Conservation (phyloP, 2,888 invertebrate species). For the Galerucella pusilla region DNA sequence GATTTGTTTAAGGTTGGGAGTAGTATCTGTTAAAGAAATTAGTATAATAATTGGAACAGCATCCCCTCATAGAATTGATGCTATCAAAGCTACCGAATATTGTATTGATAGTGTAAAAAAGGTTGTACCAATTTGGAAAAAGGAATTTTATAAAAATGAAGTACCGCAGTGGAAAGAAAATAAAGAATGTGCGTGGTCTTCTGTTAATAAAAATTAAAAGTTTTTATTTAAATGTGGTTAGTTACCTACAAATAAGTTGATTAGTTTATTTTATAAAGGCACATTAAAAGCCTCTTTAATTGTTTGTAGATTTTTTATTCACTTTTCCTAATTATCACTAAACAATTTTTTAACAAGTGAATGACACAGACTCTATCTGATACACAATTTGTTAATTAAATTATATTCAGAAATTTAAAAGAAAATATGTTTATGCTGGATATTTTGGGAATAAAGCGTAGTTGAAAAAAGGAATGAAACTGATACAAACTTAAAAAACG, state of each 20-base stretch:
- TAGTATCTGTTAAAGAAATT: slow-evolving; percentile 85
- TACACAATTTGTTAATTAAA: too few species aligned
- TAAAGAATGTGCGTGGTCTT: slow-evolving; percentile 83
- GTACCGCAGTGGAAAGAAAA: slow-evolving; percentile 83
- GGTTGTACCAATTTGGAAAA: slow-evolving; percentile 95
- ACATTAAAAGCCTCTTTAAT: slow-evolving; percentile 1
- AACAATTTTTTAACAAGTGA: too few species aligned
- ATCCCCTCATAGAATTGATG: slow-evolving; percentile 86
- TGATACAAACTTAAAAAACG: too few species aligned
- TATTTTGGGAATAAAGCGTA: too few species aligned
- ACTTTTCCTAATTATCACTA: background rate
- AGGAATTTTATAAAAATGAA: slow-evolving; percentile 81
- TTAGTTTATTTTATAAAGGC: slow-evolving; percentile 5
- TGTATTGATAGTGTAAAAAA: slow-evolving; percentile 89
- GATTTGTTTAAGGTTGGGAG: slow-evolving; percentile 73
- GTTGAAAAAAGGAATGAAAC: too few species aligned
- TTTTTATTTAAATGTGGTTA: slow-evolving; percentile 14
- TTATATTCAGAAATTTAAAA: too few species aligned
- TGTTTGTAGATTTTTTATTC: background rate
- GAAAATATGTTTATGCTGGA: too few species aligned
- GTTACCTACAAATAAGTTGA: background rate
- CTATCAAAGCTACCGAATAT: slow-evolving; percentile 83
- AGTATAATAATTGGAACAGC: slow-evolving; percentile 92
- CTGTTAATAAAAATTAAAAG: slow-evolving; percentile 34
- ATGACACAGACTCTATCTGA: too few species aligned